Conservation (phyloP, 2,797 vertebrate genomes). For the Ispidina lecontei region DNA sequence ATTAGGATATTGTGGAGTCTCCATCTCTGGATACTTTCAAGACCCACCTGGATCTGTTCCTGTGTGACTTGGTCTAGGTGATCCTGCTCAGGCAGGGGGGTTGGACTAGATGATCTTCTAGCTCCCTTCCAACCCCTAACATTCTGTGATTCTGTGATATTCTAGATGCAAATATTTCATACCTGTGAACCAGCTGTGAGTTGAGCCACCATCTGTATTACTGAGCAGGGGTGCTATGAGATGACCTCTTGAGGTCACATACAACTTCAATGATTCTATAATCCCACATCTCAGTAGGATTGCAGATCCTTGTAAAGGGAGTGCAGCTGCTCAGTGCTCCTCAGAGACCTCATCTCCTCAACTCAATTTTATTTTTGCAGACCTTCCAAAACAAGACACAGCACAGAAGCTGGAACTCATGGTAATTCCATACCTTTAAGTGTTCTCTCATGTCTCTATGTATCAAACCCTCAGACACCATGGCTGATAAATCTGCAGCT, state of each 20-base stretch:
- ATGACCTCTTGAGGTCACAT: not conserved
- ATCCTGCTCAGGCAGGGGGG: no score
- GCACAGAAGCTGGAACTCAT: not conserved
- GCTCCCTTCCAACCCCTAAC: no score
- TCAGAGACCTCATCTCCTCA: not conserved
- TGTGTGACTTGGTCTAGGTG: no score
- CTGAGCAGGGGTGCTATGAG: not conserved
- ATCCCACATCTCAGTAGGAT: not conserved
- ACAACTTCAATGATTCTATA: rapidly evolving
- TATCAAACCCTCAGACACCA: not conserved
- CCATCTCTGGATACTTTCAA: no score
- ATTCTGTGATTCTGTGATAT: no score
- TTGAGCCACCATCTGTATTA: not conserved
- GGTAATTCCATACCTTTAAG: not conserved
- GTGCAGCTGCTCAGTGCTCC: not conserved
- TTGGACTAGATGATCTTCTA: no score
- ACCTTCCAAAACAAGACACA: not conserved
- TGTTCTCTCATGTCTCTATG: no score
- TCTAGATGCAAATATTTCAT: rapidly evolving
- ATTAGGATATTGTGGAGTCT: no score
- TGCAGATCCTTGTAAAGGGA: not conserved
- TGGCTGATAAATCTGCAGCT: rapidly evolving
- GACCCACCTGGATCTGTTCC: no score
- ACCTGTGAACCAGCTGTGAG: no score
- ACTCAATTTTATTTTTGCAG: not conserved